Base-by-base conservation (phyloP, 2,113 vertebrate species). In the Hipposideros armiger region DNA sequence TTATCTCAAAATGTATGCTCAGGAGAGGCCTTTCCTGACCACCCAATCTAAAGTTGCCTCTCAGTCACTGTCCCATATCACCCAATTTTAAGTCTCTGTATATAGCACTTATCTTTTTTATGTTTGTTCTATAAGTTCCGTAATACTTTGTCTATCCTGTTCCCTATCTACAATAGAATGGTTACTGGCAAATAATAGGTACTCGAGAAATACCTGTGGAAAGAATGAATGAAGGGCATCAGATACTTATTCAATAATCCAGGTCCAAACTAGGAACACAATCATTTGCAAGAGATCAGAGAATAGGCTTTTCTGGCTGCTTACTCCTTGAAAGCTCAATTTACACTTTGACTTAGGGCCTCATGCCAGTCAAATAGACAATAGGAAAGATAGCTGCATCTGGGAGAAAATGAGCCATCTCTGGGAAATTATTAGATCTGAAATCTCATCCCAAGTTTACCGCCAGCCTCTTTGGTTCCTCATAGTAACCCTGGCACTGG, bases 181-280 rank as follows among this genome's bases (percentile, higher is more conserved):
- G 64, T 67, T 70, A 50, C 67, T 82, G 47, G 26, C 36, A 92
- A 52, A 89, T 2, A 88, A 14, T 16, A 52, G 7, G 2, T 81
- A 3, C 26, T 78, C 50, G 32, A 11, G 42, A 82, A 80, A 73
- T 58, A 88, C 45, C 28, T 80, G 42, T 80, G 42, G 40, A 64
- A 90, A 87, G 17, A 95, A 95, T 7, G 17, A 94, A 78, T 70
- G 54, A 81, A 90, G 58, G 50, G 24, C 17, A 60, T 85, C 76
- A 64, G 67, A 80, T 20, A 72, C 40, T 74, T 40, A 30, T 30
- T 80, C 62, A 40, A 19, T 45, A 60, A 94, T 50, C 67, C 76
- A 85, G 58, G 22, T 80, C 22, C 81, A 95, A 78, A 95, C 56
- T 14, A 84, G 78, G 54, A 36, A 74, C 60, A 85, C n/a, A 72